A percentile compares a stretch with the other conserved stretches of the same genome.
Evolutionary conservation across 2,888 invertebrate species (phyloP).

Genomic region (Acrocyrtus sp.): DNA sequence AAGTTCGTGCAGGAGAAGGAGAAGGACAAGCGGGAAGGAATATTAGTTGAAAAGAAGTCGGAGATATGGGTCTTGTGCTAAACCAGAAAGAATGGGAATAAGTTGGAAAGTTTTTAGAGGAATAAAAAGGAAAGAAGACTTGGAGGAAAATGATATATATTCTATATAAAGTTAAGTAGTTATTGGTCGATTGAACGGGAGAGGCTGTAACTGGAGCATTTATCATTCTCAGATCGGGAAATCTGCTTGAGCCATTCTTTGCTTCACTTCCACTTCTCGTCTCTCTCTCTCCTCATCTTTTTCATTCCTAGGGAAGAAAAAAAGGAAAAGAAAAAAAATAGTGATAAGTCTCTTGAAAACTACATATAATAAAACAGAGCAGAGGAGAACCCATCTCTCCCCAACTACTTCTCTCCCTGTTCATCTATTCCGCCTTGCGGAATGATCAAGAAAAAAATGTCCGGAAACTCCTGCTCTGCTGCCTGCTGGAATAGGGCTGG

Average conservation of each 20-base stretch:
- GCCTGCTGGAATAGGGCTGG: too few species aligned
- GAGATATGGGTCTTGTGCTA: conserved; percentile 30
- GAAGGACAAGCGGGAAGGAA: not conserved
- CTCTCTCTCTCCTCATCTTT: conserved; percentile 19
- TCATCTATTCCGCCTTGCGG: conserved; percentile 23
- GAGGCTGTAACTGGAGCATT: conserved; percentile 54
- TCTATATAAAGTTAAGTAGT: conserved; percentile 57
- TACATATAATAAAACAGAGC: too few species aligned
- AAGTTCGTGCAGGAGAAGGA: not conserved
- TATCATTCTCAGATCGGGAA: conserved; percentile 59
- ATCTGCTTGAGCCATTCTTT: conserved; percentile 56
- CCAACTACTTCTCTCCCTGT: conserved; percentile 31
- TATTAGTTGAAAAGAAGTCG: conserved; percentile 15
- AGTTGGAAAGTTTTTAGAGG: conserved; percentile 43
- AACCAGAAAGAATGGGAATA: conserved; percentile 26
- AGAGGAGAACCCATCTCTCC: conserved; percentile 43
- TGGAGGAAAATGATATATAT: conserved; percentile 45
- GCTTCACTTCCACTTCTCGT: conserved; percentile 45
- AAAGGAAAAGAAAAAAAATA: conserved; percentile 32
- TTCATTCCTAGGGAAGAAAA: conserved; percentile 7
- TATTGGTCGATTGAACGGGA: conserved; percentile 55
- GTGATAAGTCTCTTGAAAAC: conserved; percentile 50
- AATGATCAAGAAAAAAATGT: conserved; percentile 41
- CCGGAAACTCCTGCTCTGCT: too few species aligned
- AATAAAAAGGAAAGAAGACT: too few species aligned